Evolutionary conservation across 1,140 invertebrate species (phyloP), one percentile per base, ranked within the genome.

Genomic region (Drosophila baimaii): DNA sequence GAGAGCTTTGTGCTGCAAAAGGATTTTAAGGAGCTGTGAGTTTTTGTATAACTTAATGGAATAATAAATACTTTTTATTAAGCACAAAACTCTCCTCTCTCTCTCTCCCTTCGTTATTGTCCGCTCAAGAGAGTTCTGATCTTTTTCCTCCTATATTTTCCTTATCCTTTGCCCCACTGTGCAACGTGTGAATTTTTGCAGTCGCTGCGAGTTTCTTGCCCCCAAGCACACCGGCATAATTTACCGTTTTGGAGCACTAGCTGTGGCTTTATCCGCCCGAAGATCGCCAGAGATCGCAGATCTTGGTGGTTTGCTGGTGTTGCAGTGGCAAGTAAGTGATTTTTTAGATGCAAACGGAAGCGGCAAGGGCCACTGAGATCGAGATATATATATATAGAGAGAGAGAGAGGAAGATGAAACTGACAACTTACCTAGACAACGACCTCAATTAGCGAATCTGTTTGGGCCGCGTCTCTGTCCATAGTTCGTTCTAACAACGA

Each of bases 361-460:
- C 79, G 63, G 46, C 66, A 55, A 39, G 52, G 55, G 39, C 52
- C 65, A 61, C 65, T 35, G 21, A 62, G 17, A 35, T n/a, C n/a
- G 9, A n/a, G 23, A n/a, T n/a, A n/a, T 27, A 25, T n/a, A 13
- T 8, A n/a, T 8, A 2, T 6, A 19, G 2, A 44, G 1, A 19
- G n/a, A 4, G 35, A n/a, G 13, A 47, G 44, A n/a, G 25, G 27
- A 10, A 49, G 31, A 51, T 44, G 44, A 66, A 43, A 41, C 79
- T 56, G 64, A 78, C 75, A 81, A 86, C 82, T 86, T 88, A 86
- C 82, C 82, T 79, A 82, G 75, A 72, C 79, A 70, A 77, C 84
- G 84, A 89, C 83, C 83, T 88, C 79, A 88, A 88, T 88, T 88
- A 88, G 79, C 79, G 47, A 75, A 69, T 80, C 72, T 77, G 76